phyloP scores from a whole-genome alignment of 2,113 vertebrate genomes.

The Piprites chloris region DNA sequence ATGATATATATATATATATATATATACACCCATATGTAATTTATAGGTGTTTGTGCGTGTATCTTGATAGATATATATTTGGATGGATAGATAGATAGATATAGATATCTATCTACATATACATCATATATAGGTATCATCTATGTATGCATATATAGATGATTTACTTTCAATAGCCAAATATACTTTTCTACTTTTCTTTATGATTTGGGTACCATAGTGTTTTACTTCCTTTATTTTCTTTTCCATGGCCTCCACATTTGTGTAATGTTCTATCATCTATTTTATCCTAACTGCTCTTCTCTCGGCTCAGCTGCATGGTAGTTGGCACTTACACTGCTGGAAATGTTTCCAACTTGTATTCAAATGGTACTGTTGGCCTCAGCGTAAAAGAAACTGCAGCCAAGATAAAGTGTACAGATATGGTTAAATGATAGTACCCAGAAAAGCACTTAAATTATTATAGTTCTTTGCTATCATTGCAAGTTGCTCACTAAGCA shows the following conservation, averaged over 20 bases:
- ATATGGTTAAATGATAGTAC: not conserved
- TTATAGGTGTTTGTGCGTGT: not conserved
- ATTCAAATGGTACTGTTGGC: not conserved
- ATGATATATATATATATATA: too few species aligned
- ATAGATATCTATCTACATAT: too few species aligned
- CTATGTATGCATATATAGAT: too few species aligned
- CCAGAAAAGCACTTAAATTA: slow-evolving; percentile 1
- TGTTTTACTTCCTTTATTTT: not conserved
- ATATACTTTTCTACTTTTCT: not conserved
- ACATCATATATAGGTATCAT: too few species aligned
- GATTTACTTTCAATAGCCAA: not conserved
- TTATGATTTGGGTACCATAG: not conserved
- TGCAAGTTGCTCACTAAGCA: not conserved
- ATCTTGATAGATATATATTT: not conserved
- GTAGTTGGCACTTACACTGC: not conserved
- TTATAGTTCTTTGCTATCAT: not conserved
- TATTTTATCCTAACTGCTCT: not conserved
- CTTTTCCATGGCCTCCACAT: not conserved
- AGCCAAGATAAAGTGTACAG: not conserved
- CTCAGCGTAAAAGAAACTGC: not conserved
- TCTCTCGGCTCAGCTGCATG: not conserved
- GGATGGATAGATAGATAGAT: not conserved
- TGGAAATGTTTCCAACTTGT: not conserved
- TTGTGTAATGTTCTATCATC: not conserved
- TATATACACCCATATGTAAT: not conserved